phyloP scores from a whole-genome alignment of 2,888 invertebrate genomes.

The Criorhina ranunculi region DNA sequence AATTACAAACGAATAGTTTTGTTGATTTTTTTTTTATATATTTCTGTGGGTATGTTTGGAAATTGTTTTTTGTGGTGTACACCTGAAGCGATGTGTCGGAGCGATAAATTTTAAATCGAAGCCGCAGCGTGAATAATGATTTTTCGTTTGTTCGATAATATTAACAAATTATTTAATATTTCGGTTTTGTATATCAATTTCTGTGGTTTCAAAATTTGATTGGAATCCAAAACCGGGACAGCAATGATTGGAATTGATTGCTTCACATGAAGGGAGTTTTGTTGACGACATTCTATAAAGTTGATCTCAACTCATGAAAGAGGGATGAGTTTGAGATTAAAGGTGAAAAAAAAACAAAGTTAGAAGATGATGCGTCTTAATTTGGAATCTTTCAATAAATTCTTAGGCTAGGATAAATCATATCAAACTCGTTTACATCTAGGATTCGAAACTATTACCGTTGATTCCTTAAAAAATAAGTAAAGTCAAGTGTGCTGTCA shows the following conservation, averaged over 20 bases:
- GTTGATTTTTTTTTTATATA: not conserved
- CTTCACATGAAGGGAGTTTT: not conserved
- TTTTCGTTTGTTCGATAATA: not conserved
- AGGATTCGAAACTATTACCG: too few relatives aligned
- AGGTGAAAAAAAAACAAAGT: too few relatives aligned
- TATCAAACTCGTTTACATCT: too few relatives aligned
- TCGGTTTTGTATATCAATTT: not conserved
- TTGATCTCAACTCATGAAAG: too few relatives aligned
- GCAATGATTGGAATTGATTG: not conserved
- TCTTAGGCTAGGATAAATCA: too few relatives aligned
- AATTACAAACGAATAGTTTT: conserved; percentile 22
- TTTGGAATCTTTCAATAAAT: too few relatives aligned
- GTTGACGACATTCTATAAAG: too few relatives aligned
- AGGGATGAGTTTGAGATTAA: too few relatives aligned
- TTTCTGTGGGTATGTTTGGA: not conserved
- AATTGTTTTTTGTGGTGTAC: conserved; percentile 9
- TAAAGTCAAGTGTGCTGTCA: too few relatives aligned
- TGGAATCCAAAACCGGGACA: not conserved
- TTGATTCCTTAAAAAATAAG: too few relatives aligned
- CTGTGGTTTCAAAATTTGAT: not conserved
- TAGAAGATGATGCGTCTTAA: too few relatives aligned
- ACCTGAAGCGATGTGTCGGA: not conserved
- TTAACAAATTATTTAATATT: conserved; percentile 2
- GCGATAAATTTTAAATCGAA: not conserved
- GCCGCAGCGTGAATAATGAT: not conserved